Evolutionary conservation across 1,140 invertebrate species (phyloP).

Genomic region (Brachionus rubens): DNA sequence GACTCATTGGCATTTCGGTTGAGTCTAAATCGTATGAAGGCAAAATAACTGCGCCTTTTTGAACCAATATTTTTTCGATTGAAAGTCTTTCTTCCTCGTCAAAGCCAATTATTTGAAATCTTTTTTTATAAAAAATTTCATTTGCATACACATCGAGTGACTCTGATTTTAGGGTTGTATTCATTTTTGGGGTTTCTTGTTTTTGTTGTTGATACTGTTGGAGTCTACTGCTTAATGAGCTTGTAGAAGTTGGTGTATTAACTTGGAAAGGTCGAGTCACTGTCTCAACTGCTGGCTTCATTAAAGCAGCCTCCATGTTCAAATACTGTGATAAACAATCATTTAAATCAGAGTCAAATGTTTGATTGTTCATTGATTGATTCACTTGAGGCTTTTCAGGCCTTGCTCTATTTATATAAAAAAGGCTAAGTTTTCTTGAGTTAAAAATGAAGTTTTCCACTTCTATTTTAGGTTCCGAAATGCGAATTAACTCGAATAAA

Average conservation of each 20-base stretch:
- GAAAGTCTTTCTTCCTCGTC: slow-evolving; percentile 6
- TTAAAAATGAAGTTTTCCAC: too few species aligned
- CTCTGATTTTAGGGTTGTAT: background rate
- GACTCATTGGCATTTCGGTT: background rate
- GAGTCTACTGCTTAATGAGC: background rate
- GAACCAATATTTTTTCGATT: slow-evolving; percentile 32
- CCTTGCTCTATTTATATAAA: background rate
- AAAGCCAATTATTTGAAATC: slow-evolving; percentile 33
- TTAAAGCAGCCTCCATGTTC: slow-evolving; percentile 12
- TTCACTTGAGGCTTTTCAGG: background rate
- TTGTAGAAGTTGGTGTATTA: background rate
- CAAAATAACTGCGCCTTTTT: slow-evolving; percentile 14
- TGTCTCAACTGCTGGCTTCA: background rate
- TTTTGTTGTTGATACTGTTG: slow-evolving; percentile 33
- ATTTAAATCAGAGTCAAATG: slow-evolving; percentile 41
- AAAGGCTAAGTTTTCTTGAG: too few species aligned
- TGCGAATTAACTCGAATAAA: too few species aligned
- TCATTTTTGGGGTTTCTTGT: background rate
- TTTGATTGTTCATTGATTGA: slow-evolving; percentile 17
- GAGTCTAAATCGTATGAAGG: background rate
- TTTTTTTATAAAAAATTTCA: slow-evolving; percentile 25
- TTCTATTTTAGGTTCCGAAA: too few species aligned
- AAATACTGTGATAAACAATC: slow-evolving; percentile 42
- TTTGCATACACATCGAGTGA: background rate
- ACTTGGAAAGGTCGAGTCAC: background rate